These are phyloP conservation scores for Urosaurus nigricauda DNA, from an alignment of 2,797 vertebrate genomes.

Conservation along the genomic window DNA sequence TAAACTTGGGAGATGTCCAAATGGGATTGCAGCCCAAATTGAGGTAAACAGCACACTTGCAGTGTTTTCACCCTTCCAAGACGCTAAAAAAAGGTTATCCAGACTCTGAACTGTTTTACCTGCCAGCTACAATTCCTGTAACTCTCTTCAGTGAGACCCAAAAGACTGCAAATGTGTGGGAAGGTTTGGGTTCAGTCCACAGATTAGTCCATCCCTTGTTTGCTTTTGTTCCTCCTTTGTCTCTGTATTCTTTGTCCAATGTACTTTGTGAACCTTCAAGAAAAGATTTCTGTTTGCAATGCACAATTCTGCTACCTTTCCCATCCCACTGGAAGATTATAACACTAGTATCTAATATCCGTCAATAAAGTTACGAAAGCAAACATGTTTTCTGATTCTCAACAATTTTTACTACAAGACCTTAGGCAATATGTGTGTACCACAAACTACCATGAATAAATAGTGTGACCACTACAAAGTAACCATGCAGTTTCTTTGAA, in stretches of 20 bases:
- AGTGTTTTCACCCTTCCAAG: not conserved
- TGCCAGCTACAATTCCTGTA: not conserved
- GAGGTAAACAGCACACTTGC: not conserved
- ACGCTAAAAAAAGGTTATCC: not conserved
- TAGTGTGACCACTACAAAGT: not conserved
- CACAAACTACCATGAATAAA: not conserved
- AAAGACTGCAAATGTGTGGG: not conserved
- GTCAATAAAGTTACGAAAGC: not conserved
- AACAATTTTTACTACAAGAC: not conserved
- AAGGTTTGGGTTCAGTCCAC: not conserved
- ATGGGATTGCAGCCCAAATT: not conserved
- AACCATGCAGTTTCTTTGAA: slow-evolving; percentile 1
- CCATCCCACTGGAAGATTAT: not conserved
- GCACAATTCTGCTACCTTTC: not conserved
- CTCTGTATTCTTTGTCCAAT: not conserved
- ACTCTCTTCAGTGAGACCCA: not conserved
- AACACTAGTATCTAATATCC: not conserved
- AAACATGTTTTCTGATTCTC: not conserved
- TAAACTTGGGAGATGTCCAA: not conserved
- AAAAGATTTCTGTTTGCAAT: not conserved
- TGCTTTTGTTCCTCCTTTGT: not conserved
- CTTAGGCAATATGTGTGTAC: not conserved
- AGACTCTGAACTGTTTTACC: not conserved
- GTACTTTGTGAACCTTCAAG: not conserved
- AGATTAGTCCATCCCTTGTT: not conserved